Evolutionary conservation across 2,888 invertebrate genomes (phyloP), one percentile per base, ranked within the genome.

Genomic region (Antitype chi): DNA sequence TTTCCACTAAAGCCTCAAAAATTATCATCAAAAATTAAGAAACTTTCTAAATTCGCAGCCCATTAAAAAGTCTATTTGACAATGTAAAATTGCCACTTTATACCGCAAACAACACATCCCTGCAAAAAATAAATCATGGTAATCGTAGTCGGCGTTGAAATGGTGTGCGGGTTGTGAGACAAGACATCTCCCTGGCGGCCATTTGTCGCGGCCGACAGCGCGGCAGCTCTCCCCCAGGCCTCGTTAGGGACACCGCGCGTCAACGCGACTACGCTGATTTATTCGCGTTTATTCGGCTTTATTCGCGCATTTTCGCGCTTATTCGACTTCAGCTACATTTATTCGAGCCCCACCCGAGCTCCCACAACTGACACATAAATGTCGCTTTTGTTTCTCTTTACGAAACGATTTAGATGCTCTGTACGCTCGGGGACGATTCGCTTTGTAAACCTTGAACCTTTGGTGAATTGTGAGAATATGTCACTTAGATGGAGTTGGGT

Each of bases 341-440:
- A 82, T 91, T 90, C 90, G 85, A 90, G 89, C 89, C 78, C 82
- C 77, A 82, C 80, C 75, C 85, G 76, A 80, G 90, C 91, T 89
- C 91, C 90, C 92, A 93, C 93, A 93, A 93, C 94, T 95, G 96
- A 94, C 95, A 96, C 94, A 96, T 96, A 95, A 96, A 95, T 93
- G 96, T 96, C 96, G 94, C 94, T 94, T 95, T 96, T 96, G 95
- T 94, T 95, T 94, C 95, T 92, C 94, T 94, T 95, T 94, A 95
- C 93, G 90, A 84, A 82, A 89, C 91, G 91, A 94, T 95, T 93
- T 93, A 93, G 88, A 86, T 87, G 89, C 84, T 86, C 72, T 80
- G 89, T 80, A 86, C 86, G 87, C 86, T 81, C 77, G 75, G 89
- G 87, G 87, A 81, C 80, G 71, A 74, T 79, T 64, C 67, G 25